These are phyloP conservation scores for Diplodus sargus DNA, from an alignment of 2,797 vertebrate genomes.

Conservation along the genomic window DNA sequence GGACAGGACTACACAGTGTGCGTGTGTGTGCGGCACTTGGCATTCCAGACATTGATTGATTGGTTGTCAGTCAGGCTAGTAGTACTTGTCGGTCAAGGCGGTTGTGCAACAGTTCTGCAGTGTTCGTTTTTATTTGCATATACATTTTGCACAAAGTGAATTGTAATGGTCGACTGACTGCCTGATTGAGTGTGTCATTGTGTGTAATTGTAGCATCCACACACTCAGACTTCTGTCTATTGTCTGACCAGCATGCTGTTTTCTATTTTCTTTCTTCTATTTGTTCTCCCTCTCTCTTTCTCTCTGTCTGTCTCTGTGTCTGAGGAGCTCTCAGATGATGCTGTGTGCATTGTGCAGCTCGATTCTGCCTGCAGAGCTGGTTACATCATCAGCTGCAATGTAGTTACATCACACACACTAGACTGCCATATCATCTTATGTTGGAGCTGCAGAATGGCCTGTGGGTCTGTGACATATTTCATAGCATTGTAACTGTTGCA, in stretches of 20 bases:
- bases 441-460: conserved; percentile 22
- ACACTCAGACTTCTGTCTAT: conserved; percentile 24
- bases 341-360: conserved; percentile 34
- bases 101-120: conserved; percentile 6
- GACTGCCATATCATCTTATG: conserved; percentile 36
- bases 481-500: neutral
- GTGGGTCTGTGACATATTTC: conserved; percentile 9
- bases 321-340: conserved; percentile 31
- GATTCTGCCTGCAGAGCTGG: conserved; percentile 52
- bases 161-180: conserved; percentile 15
- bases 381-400: conserved; percentile 75
- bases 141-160: conserved; percentile 5
- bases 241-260: conserved; percentile 24
- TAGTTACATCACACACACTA: conserved; percentile 67
- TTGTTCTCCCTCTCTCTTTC: neutral
- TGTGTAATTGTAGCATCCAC: conserved; percentile 12
- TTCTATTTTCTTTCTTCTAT: conserved; percentile 13
- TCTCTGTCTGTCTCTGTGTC: neutral
- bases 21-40: rapidly evolving
- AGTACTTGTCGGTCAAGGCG: neutral
- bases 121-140: neutral
- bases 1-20: neutral
- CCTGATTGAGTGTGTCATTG: conserved; percentile 4
- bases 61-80: neutral
- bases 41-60: conserved; percentile 3